Percentiles rank a stretch among this genome's conserved stretches.
These are phyloP conservation scores for Nothocercus nigrocapillus DNA, from an alignment of 2,113 vertebrate genomes.

Conservation along the genomic window DNA sequence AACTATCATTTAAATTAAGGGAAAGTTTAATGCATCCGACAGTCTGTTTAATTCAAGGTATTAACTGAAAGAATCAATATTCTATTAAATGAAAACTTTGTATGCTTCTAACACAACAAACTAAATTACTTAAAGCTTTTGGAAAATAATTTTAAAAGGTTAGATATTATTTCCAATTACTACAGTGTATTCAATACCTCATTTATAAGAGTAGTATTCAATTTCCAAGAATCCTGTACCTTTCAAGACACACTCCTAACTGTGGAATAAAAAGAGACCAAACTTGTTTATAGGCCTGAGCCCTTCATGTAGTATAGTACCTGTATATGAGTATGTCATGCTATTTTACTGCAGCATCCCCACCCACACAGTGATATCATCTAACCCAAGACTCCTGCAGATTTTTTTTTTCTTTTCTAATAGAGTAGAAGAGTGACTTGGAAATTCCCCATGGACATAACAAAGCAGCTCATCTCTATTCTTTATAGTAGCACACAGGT, in stretches of 20 bases:
- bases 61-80: background rate
- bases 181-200: background rate
- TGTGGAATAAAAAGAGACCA: slow-evolving; percentile 15
- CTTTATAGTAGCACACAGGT: slow-evolving; percentile 14
- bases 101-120: background rate
- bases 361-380: slow-evolving; percentile 78
- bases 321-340: slow-evolving; percentile 57
- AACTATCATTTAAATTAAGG: background rate
- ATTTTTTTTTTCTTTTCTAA: background rate
- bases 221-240: slow-evolving; percentile 15
- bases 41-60: background rate
- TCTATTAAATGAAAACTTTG: background rate
- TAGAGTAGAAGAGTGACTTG: slow-evolving; percentile 38
- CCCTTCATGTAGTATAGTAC: slow-evolving; percentile 16
- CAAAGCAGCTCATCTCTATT: slow-evolving; percentile 38
- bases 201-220: background rate
- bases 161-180: background rate
- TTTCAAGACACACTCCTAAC: slow-evolving; percentile 20
- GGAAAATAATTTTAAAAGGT: background rate
- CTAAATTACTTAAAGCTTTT: background rate
- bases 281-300: slow-evolving; percentile 4
- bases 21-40: background rate
- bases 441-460: slow-evolving; percentile 82
- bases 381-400: slow-evolving; percentile 47
- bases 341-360: slow-evolving; percentile 76